Conservation (phyloP, 2,797 vertebrate genomes). For the Muscicapa striata region DNA sequence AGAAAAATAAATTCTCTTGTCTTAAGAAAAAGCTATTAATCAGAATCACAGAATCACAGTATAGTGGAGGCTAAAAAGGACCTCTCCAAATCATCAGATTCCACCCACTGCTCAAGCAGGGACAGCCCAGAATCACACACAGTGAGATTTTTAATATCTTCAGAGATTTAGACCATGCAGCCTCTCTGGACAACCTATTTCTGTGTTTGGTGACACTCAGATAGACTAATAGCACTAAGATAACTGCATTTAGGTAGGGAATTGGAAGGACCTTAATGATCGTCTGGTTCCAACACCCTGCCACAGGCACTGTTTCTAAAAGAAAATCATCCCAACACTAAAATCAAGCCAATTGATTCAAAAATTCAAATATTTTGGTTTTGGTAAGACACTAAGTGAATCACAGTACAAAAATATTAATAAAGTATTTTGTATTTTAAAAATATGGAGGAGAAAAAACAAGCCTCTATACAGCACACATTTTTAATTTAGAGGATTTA, state of each 20-base stretch:
- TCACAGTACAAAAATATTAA: background rate
- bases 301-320: background rate
- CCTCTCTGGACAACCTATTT: background rate
- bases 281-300: background rate
- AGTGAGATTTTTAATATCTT: background rate
- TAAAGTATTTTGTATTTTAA: background rate
- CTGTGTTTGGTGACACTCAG: background rate
- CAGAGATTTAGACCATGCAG: background rate
- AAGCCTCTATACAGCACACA: background rate
- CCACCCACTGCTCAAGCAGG: background rate
- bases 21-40: background rate
- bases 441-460: background rate
- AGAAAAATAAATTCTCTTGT: background rate
- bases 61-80: background rate
- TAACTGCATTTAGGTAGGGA: background rate
- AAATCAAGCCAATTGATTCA: background rate
- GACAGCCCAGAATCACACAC: rapidly evolving
- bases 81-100: background rate
- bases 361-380: background rate
- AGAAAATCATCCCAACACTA: background rate
- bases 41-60: background rate
- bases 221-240: background rate
- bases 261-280: background rate
- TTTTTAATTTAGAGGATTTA: background rate
- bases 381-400: background rate